Evolutionary conservation across 2,797 vertebrate genomes (phyloP).

Genomic region (Malacoctenus gilli): DNA sequence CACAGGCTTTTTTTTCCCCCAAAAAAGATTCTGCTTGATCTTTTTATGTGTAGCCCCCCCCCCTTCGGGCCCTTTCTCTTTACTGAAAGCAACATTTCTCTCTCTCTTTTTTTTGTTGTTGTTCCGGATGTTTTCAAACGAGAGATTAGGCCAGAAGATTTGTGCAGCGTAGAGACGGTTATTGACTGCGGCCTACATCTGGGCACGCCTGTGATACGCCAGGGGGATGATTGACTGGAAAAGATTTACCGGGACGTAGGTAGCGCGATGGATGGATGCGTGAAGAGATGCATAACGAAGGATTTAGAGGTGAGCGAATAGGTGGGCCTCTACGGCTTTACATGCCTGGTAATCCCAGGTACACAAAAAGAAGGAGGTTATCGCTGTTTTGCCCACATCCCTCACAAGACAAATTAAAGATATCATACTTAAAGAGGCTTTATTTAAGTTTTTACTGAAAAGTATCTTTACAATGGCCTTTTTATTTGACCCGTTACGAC

Average conservation of each 20-base stretch:
- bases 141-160: conserved; percentile 26
- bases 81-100: conserved; percentile 10
- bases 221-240: conserved; percentile 20
- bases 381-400: too few relatives aligned
- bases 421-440: too few relatives aligned
- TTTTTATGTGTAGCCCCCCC: conserved; percentile 3
- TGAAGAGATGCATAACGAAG: conserved; percentile 6
- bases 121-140: conserved; percentile 5
- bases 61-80: conserved; percentile 7
- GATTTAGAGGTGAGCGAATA: conserved; percentile 13
- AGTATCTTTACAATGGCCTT: too few relatives aligned
- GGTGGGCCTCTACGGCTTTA: neutral
- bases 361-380: neutral
- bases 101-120: too few relatives aligned
- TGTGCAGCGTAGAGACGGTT: neutral
- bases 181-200: conserved; percentile 30
- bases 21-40: conserved; percentile 14
- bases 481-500: too few relatives aligned
- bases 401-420: too few relatives aligned
- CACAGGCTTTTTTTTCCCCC: conserved; percentile 1
- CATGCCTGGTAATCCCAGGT: neutral
- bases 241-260: neutral
- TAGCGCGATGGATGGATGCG: neutral
- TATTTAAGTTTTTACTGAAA: too few relatives aligned
- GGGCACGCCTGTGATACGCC: conserved; percentile 6